phyloP scores from a whole-genome alignment of 2,797 vertebrate species.

The Parotocinclus haroldoi region DNA sequence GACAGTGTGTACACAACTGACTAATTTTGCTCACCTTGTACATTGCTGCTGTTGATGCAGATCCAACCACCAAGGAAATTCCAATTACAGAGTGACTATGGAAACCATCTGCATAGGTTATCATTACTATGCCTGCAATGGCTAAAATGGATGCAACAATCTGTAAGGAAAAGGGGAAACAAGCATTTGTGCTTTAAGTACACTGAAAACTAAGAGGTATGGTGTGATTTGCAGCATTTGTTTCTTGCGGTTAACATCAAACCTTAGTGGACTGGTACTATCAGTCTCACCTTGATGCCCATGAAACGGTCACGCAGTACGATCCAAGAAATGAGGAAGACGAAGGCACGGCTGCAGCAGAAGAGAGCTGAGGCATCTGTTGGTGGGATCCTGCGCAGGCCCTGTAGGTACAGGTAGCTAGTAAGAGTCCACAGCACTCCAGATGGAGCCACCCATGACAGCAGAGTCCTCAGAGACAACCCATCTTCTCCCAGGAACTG shows the following conservation, averaged over 20 bases:
- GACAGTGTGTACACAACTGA: no score
- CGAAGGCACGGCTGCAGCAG: slow-evolving; percentile 98
- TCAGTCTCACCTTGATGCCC: slow-evolving; percentile 91
- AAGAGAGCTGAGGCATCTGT: slow-evolving; percentile 94
- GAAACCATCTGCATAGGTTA: slow-evolving; percentile 82
- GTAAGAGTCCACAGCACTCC: slow-evolving; percentile 97
- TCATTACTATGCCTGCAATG: slow-evolving; percentile 84
- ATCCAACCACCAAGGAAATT: slow-evolving; percentile 79
- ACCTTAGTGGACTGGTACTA: neutral
- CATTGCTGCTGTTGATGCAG: slow-evolving; percentile 79
- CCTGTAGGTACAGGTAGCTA: slow-evolving; percentile 98
- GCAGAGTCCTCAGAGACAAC: slow-evolving; percentile 89
- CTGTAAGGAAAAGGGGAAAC: slow-evolving; percentile 53
- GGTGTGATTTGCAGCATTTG: neutral
- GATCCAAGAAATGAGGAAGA: slow-evolving; percentile 98
- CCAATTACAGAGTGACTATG: slow-evolving; percentile 81
- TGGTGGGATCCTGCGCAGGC: slow-evolving; percentile 96
- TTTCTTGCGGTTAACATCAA: slow-evolving; percentile 8
- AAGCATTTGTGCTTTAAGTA: neutral
- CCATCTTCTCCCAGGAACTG: slow-evolving; percentile 92
- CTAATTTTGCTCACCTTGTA: slow-evolving; percentile 71
- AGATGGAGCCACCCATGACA: slow-evolving; percentile 91
- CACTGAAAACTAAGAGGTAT: neutral
- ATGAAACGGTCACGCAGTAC: slow-evolving; percentile 97
- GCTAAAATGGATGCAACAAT: slow-evolving; percentile 83